Base-by-base conservation (phyloP, 2,888 invertebrate genomes). In the Cryptus viduatorius region DNA sequence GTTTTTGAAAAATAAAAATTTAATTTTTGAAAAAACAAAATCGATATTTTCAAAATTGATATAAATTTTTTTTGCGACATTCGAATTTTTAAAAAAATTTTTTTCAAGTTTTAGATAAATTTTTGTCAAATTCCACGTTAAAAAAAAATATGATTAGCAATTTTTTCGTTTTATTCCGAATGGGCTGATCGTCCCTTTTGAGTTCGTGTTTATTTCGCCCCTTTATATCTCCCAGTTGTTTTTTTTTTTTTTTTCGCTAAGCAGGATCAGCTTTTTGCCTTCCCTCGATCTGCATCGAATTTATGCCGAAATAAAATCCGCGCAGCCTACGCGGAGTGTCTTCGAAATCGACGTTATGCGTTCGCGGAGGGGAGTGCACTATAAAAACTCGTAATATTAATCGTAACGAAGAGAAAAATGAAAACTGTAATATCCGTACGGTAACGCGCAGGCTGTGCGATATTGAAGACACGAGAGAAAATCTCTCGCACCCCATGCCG, bases 371-470 rank as follows among this genome's bases (percentile, higher is more conserved):
- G 37, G 37, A 4, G 37, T 19, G 29, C 50, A 19, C 3, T 10
- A 19, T 31, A n/a, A 59, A 77, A 78, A 59, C 56, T 31, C 29
- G 12, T 44, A 37, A 65, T 42, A 65, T 65, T 77, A 37, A 56
- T 67, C 44, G n/a, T 48, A 16, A 37, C 48, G 42, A 67, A 72
- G 53, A 61, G 14, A 79, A 84, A 85, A 81, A 46, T 44, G 37
- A 84, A 85, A 81, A 46, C 44, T 46, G 71, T 76, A 83, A 86
- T 82, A 79, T 82, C 61, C 37, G 73, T 76, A 56, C 44, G 0
- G 37, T 8, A 8, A 37, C 4, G 77, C 79, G 37, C 76, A 77
- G 81, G 76, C 48, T 78, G 85, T 24, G 83, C 56, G 16, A 76
- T 85, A 80, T 82, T 80, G 37, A 79, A 79, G 61, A 31, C 31